These are phyloP conservation scores for Oreotrochilus melanogaster DNA, from an alignment of 2,113 vertebrate species.

Conservation along the genomic window DNA sequence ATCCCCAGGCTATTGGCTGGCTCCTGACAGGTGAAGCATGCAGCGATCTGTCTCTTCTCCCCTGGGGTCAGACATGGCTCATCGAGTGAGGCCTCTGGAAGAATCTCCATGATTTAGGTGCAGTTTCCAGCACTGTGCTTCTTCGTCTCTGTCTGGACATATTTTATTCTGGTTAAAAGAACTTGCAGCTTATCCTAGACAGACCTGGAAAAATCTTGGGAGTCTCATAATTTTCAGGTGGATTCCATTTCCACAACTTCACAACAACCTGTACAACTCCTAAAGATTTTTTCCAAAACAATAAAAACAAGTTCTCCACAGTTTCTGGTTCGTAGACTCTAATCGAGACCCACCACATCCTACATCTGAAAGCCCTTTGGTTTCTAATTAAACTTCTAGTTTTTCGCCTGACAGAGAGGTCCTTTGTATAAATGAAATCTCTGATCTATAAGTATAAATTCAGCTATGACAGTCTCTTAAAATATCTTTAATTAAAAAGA, in stretches of 20 bases:
- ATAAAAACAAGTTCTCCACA: not conserved
- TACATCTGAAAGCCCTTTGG: not conserved
- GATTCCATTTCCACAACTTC: not conserved
- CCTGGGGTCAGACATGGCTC: not conserved
- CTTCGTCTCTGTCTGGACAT: not conserved
- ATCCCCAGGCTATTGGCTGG: not conserved
- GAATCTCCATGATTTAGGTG: not conserved
- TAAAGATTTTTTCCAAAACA: not conserved
- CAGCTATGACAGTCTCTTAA: not conserved
- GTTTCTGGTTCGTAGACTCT: not conserved
- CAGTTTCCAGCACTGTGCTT: not conserved
- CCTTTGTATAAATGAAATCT: not conserved
- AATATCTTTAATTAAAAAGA: not conserved
- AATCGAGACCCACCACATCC: not conserved
- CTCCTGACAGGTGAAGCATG: not conserved
- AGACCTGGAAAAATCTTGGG: not conserved
- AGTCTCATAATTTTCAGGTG: not conserved
- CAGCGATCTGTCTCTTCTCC: not conserved
- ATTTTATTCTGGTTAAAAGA: not conserved
- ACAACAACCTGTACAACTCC: not conserved
- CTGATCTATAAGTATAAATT: not conserved
- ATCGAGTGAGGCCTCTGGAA: accelerated
- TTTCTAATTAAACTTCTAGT: not conserved
- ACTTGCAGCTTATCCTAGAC: not conserved
- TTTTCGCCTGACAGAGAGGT: not conserved